phyloP scores from a whole-genome alignment of 2,113 vertebrate species.

The Percina caprodes region DNA sequence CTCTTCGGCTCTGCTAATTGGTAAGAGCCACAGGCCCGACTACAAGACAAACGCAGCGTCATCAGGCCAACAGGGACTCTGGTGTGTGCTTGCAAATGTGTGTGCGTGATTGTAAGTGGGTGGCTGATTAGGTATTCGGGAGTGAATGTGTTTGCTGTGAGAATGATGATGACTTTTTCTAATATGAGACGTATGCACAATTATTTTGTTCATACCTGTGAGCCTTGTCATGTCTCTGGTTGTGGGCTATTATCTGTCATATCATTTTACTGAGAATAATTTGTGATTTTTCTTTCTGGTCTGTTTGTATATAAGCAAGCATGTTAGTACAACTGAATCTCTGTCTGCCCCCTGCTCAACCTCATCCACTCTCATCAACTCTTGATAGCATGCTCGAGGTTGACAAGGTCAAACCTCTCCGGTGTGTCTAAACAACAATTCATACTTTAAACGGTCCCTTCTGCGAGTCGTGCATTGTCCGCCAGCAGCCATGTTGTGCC shows the following conservation, averaged over 20 bases:
- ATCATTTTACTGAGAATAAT: slow-evolving; percentile 34
- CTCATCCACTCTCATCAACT: slow-evolving; percentile 54
- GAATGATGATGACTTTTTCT: slow-evolving; percentile 62
- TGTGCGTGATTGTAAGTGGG: slow-evolving; percentile 50
- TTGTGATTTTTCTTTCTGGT: slow-evolving; percentile 38
- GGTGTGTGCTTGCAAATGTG: slow-evolving; percentile 13
- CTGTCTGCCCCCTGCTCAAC: slow-evolving; percentile 48
- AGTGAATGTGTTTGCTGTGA: slow-evolving; percentile 25
- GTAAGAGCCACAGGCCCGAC: slow-evolving; percentile 69
- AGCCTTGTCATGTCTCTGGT: slow-evolving; percentile 43
- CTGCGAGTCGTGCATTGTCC: slow-evolving; percentile 35
- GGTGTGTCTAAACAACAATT: slow-evolving; percentile 69
- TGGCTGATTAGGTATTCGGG: slow-evolving; percentile 66
- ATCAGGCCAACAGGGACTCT: slow-evolving; percentile 61
- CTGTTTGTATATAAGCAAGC: slow-evolving; percentile 21
- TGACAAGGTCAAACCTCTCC: slow-evolving; percentile 76
- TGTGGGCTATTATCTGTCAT: slow-evolving; percentile 57
- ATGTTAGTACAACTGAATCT: slow-evolving; percentile 23
- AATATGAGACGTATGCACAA: slow-evolving; percentile 53
- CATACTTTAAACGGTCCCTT: slow-evolving; percentile 64
- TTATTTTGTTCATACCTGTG: slow-evolving; percentile 36
- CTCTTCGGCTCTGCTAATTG: slow-evolving; percentile 81
- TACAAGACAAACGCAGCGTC: slow-evolving; percentile 69
- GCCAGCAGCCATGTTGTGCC: slow-evolving; percentile 67
- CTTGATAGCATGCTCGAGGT: slow-evolving; percentile 68